Evolutionary conservation across 2,888 invertebrate genomes (phyloP).

Genomic region (Podotricha telesiphe): DNA sequence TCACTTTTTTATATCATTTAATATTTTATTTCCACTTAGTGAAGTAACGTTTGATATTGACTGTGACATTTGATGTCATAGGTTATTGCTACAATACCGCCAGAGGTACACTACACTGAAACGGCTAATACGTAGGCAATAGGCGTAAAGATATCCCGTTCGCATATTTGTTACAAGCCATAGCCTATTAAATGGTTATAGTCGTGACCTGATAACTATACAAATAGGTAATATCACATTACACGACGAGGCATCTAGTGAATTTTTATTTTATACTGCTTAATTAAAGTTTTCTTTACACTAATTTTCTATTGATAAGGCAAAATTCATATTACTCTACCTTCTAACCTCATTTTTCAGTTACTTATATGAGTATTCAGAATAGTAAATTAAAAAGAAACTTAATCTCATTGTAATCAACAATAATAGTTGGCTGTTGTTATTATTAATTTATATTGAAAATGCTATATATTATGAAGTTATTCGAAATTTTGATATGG

Average conservation of each 20-base stretch:
- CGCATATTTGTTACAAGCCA: constrained; percentile 47
- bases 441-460: too few relatives aligned
- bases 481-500: background rate
- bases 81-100: constrained; percentile 56
- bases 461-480: too few relatives aligned
- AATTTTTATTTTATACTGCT: background rate
- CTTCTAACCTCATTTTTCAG: too few relatives aligned
- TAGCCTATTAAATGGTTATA: constrained; percentile 42
- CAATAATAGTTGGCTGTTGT: too few relatives aligned
- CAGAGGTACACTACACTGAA: constrained; percentile 48
- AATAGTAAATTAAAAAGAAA: too few relatives aligned
- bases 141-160: constrained; percentile 59
- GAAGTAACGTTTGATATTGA: constrained; percentile 38
- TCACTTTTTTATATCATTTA: constrained; percentile 11
- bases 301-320: too few relatives aligned
- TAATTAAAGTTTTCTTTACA: background rate
- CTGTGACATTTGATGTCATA: constrained; percentile 57
- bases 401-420: too few relatives aligned
- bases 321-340: too few relatives aligned
- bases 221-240: background rate
- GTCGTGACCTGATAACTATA: constrained; percentile 28
- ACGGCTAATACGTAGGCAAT: constrained; percentile 58
- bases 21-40: constrained; percentile 28
- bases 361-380: too few relatives aligned
- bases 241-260: background rate